These are phyloP conservation scores for Seira musarum DNA, from an alignment of 2,888 invertebrate genomes.

Conservation along the genomic window DNA sequence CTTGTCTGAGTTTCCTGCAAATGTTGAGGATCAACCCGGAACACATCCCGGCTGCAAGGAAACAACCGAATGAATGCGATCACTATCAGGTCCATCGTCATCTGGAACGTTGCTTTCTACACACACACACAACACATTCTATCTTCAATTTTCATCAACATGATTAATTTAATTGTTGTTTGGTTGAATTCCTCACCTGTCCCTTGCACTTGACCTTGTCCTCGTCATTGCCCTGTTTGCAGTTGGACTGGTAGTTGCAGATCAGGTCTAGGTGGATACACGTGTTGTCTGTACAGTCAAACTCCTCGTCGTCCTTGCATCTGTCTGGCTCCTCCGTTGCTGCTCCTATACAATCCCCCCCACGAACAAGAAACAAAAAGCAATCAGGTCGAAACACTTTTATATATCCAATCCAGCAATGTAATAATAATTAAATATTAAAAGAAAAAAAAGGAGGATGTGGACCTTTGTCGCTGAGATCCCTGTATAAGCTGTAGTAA, in stretches of 20 bases:
- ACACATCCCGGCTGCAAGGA: constrained; percentile 90
- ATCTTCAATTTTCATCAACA: neutral
- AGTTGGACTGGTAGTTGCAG: constrained; percentile 85
- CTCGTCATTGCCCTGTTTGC: constrained; percentile 88
- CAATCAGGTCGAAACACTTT: too few relatives aligned
- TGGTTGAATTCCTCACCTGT: constrained; percentile 15
- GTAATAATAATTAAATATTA: neutral
- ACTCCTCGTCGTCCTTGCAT: constrained; percentile 76
- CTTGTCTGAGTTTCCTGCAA: constrained; percentile 86
- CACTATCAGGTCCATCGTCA: constrained; percentile 80
- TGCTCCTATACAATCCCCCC: neutral
- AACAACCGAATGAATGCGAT: constrained; percentile 90
- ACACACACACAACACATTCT: constrained; percentile 70
- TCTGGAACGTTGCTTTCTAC: constrained; percentile 64
- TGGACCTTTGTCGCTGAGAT: too few relatives aligned
- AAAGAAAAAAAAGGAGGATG: constrained; percentile 3
- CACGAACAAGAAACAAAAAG: too few relatives aligned
- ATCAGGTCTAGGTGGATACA: constrained; percentile 82
- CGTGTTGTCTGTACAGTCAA: constrained; percentile 89
- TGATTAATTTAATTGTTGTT: neutral
- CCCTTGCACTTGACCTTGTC: constrained; percentile 72
- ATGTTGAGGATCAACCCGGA: constrained; percentile 92
- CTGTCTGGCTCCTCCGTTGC: neutral
- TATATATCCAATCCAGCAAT: neutral
- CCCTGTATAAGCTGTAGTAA: constrained; percentile 65